Evolutionary conservation across 2,797 vertebrate species (phyloP), one percentile per base, ranked within the genome.

Genomic region (Artibeus jamaicensis): DNA sequence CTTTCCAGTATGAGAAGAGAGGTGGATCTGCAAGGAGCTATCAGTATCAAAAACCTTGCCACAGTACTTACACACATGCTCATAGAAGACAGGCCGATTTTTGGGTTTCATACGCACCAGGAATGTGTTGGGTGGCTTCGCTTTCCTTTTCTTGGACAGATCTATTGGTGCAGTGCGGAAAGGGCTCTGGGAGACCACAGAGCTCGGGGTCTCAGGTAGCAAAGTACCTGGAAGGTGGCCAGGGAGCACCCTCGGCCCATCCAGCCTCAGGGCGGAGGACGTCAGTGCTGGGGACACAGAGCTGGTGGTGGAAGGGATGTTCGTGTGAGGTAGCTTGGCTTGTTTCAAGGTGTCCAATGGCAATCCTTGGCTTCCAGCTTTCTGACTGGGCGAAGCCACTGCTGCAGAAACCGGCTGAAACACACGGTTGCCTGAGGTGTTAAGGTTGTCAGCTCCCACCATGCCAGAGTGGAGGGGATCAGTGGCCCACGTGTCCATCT

Each of bases 31-130:
- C 77, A 99, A 98, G 73, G 99, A 99, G 0, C 99, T 99, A 98
- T 99, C 99, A 0, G 99, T 99, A 94, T 99, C 99, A 15, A 99
- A 99, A 26, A 98, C 99, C 98, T 99, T 99, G 78, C 99, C 99
- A 1, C 99, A 99, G 98, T 99, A 99, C 85, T 99, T 99, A 97
- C 99, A 99, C 98, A 99, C 99, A 98, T 99, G 99, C 98, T 98
- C 99, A 98, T 99, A 99, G 96, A 99, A 96, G 0, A 98, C 88
- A 34, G 99, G 99, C 19, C 99, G 98, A 0, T 98, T 74, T 19
- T 42, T 98, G 0, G 97, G 98, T 95, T 99, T 99, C 70, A 97
- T 94, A 21, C 99, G 99, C 42, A 97, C 93, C 0, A 98, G 89
- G 0, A 98, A 96, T 2, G 99, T 87, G 65, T 91, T 98, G 55